These are phyloP conservation scores for Ahaetulla prasina DNA, from an alignment of 2,113 vertebrate species.

Conservation along the genomic window DNA sequence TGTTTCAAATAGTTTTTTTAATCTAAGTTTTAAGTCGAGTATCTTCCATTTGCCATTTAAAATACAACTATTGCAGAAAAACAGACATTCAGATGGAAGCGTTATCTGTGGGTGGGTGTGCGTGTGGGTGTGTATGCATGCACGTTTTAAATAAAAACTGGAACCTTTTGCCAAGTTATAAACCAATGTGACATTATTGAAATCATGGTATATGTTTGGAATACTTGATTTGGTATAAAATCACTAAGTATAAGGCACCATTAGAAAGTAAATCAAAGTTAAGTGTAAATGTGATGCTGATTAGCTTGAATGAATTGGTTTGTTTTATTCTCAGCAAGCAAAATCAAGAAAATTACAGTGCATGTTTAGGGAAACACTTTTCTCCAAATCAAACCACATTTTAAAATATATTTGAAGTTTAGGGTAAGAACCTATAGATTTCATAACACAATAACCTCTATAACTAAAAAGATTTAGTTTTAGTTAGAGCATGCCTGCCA, in stretches of 20 bases:
- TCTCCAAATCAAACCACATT: constrained; percentile 43
- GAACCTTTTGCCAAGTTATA: background rate
- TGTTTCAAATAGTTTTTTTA: background rate
- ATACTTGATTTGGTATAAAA: background rate
- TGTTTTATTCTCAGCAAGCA: constrained; percentile 28
- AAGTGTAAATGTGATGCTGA: constrained; percentile 7
- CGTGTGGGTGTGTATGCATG: background rate
- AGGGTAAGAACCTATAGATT: background rate
- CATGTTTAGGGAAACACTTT: constrained; percentile 26
- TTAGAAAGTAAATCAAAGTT: background rate
- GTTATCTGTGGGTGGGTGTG: rapidly evolving
- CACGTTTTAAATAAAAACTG: background rate
- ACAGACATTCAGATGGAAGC: background rate
- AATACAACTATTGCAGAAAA: background rate
- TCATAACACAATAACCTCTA: background rate
- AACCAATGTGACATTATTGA: background rate
- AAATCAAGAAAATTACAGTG: constrained; percentile 38
- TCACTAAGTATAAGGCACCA: constrained; percentile 10
- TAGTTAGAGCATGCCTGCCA: background rate
- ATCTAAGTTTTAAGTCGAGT: background rate
- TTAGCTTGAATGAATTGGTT: constrained; percentile 28
- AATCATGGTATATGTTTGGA: background rate
- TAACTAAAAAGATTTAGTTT: background rate
- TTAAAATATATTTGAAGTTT: constrained; percentile 6
- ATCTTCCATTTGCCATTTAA: background rate